Base-by-base conservation (phyloP, 2,113 vertebrate genomes). In the Odocoileus hemionus region DNA sequence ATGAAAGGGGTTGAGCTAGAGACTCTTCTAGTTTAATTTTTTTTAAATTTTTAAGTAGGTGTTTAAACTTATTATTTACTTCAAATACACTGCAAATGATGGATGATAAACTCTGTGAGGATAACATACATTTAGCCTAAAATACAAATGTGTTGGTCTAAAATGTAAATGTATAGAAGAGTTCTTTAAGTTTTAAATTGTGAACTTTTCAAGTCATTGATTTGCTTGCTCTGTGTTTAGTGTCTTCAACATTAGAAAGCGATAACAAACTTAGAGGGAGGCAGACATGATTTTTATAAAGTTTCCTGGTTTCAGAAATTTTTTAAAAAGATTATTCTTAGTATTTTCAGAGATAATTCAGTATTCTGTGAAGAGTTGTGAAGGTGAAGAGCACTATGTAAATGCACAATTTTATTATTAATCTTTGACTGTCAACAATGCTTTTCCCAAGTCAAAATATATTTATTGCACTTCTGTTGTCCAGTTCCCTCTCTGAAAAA, bases 371-470 rank as follows among this genome's bases (percentile, higher is more conserved):
- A 84, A 90, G 21, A 84, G 89, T 15, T 95, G 87, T 93, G 70
- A 96, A 78, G 79, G 94, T 76, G 47, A 93, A 96, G 95, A 95
- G 26, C 43, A 82, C 21, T 25, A 45, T 60, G 50, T 45, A 97
- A 95, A 91, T 76, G 14, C 7, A 95, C 45, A 36, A 76, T 96
- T 97, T 96, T 92, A 89, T 60, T 86, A 70, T 54, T 95, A 36
- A 54, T 96, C 26, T 96, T 96, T 95, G 67, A 86, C 79, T 82
- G 39, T 95, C 91, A 86, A 70, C 55, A 96, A 6, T 12, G 9
- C 28, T 95, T 96, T 94, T 95, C 90, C 95, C 80, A 94, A 97
- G 90, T 97, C 89, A 96, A 93, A 98, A 96, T 54, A 61, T 83
- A 88, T 76, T 58, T 57, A 96, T 95, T 97, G 1, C 74, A 70